phyloP scores from a whole-genome alignment of 2,113 vertebrate species.

The human region GRCh38 chr11:98476501-98477000 shows the following conservation, averaged over 20 bases:
- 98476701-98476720: rapidly evolving
- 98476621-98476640: too few species aligned
- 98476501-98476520: not conserved
- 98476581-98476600: not conserved
- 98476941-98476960: not conserved
- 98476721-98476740: not conserved
- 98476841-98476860: not conserved
- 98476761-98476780: not conserved
- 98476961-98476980: not conserved
- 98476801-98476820: not conserved
- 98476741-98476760: not conserved
- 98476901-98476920: not conserved
- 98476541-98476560: not conserved
- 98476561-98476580: not conserved
- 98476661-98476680: too few species aligned
- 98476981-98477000: not conserved
- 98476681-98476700: too few species aligned
- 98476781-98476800: not conserved
- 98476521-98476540: not conserved
- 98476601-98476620: not conserved
- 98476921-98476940: not conserved
- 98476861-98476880: not conserved
- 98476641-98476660: too few species aligned
- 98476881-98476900: not conserved
- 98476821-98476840: not conserved